Evolutionary conservation across 2,888 invertebrate species (phyloP).

Genomic region (Coleophora flavipennella): DNA sequence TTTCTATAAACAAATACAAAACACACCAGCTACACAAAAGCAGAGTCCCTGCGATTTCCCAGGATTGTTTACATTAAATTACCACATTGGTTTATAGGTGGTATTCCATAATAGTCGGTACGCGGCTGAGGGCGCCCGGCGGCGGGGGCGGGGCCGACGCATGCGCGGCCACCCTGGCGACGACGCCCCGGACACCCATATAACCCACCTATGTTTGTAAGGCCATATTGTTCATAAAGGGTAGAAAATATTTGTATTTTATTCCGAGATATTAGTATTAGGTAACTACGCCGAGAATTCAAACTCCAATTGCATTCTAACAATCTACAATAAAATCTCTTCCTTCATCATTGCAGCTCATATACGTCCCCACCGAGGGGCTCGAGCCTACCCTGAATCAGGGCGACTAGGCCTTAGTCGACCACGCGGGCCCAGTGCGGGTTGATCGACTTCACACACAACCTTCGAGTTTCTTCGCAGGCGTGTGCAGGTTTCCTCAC

Average conservation of each 20-base stretch:
- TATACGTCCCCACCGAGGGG: too few relatives aligned
- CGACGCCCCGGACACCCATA: slow-evolving; percentile 43
- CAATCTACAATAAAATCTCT: too few relatives aligned
- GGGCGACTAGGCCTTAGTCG: too few relatives aligned
- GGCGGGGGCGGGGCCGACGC: slow-evolving; percentile 55
- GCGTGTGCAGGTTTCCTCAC: too few relatives aligned
- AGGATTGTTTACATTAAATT: slow-evolving; percentile 63
- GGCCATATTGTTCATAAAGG: slow-evolving; percentile 8
- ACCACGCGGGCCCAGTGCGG: too few relatives aligned
- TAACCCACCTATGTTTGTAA: slow-evolving; percentile 12
- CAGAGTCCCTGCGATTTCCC: slow-evolving; percentile 49
- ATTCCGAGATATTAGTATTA: not conserved
- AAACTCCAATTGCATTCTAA: too few relatives aligned
- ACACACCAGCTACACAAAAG: slow-evolving; percentile 24
- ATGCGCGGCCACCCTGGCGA: slow-evolving; percentile 58
- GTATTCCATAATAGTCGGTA: slow-evolving; percentile 32
- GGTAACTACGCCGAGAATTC: too few relatives aligned
- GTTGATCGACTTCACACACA: too few relatives aligned
- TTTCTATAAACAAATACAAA: too few relatives aligned
- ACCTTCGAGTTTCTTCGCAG: too few relatives aligned
- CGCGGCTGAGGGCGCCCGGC: slow-evolving; percentile 28
- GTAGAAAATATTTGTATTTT: not conserved
- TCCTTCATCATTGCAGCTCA: too few relatives aligned
- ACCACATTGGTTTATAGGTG: slow-evolving; percentile 50
- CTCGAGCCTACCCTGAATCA: too few relatives aligned